Evolutionary conservation across 2,797 vertebrate species (phyloP).

Genomic region (Micrastur ruficollis): DNA sequence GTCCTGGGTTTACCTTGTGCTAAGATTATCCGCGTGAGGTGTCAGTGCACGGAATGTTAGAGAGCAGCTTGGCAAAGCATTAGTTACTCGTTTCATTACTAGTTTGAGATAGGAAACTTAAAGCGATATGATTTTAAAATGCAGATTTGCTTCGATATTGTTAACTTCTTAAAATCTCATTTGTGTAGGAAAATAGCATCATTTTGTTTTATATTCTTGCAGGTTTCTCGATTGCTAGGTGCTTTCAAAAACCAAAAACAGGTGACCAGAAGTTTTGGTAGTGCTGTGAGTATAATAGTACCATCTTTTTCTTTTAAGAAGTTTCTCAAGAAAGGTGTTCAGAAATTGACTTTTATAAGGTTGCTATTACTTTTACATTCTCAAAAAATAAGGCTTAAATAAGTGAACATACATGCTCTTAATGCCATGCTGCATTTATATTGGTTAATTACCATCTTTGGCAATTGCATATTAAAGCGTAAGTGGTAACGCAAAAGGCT

Average conservation of each 20-base stretch:
- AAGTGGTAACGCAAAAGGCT: neutral
- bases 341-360: neutral
- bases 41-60: neutral
- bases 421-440: neutral
- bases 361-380: neutral
- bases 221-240: constrained; percentile 86
- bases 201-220: constrained; percentile 24
- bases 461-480: neutral
- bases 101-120: neutral
- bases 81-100: neutral
- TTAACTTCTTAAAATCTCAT: neutral
- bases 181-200: neutral
- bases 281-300: constrained; percentile 85
- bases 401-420: neutral
- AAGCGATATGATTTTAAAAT: neutral
- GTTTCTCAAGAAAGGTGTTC: constrained; percentile 74
- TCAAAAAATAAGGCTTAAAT: neutral
- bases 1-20: neutral
- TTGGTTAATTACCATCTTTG: neutral
- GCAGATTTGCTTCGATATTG: neutral
- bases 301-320: constrained; percentile 68
- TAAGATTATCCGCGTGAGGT: neutral
- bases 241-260: constrained; percentile 80
- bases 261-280: constrained; percentile 82
- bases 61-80: neutral